Conservation (phyloP, 2,113 vertebrate genomes). For the Thomomys bottae region DNA sequence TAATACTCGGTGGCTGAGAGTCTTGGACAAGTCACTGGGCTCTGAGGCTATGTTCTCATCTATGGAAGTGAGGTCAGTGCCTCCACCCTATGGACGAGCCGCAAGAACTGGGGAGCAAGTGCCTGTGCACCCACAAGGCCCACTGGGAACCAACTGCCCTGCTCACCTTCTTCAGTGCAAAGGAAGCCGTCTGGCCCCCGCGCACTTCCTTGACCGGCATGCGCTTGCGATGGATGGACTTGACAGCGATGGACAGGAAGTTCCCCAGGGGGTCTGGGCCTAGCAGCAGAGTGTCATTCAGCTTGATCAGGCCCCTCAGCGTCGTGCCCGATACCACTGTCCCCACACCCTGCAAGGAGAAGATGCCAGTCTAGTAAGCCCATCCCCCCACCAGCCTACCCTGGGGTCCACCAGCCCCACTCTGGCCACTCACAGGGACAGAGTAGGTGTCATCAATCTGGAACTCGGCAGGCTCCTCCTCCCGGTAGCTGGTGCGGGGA, state of each 20-base stretch:
- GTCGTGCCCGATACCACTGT: conserved; percentile 98
- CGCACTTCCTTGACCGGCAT: conserved; percentile 99
- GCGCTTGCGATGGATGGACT: conserved; percentile 98
- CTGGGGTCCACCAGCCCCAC: not conserved
- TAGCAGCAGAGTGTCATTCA: conserved; percentile 96
- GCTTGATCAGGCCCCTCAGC: conserved; percentile 94
- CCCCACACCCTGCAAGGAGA: conserved; percentile 92
- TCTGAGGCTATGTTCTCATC: not conserved
- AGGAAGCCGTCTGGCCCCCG: conserved; percentile 98
- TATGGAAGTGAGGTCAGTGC: not conserved
- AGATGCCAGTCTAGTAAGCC: not conserved
- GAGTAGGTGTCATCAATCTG: conserved; percentile 99
- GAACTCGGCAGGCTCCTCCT: conserved; percentile 98
- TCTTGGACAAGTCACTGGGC: not conserved
- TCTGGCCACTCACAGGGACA: conserved; percentile 91
- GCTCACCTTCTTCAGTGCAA: conserved; percentile 96
- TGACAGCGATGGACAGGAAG: conserved; percentile 96
- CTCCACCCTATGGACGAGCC: not conserved
- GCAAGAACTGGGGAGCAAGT: not conserved
- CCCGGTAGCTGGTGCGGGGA: conserved; percentile 95
- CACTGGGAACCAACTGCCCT: fast-evolving
- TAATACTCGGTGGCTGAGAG: not conserved
- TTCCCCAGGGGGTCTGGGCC: conserved; percentile 97
- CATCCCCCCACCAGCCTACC: not conserved
- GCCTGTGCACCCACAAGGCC: not conserved